Percentiles rank a stretch among this genome's conserved stretches.
Conservation (phyloP, 2,888 invertebrate genomes). For the Acholoe squamosa region DNA sequence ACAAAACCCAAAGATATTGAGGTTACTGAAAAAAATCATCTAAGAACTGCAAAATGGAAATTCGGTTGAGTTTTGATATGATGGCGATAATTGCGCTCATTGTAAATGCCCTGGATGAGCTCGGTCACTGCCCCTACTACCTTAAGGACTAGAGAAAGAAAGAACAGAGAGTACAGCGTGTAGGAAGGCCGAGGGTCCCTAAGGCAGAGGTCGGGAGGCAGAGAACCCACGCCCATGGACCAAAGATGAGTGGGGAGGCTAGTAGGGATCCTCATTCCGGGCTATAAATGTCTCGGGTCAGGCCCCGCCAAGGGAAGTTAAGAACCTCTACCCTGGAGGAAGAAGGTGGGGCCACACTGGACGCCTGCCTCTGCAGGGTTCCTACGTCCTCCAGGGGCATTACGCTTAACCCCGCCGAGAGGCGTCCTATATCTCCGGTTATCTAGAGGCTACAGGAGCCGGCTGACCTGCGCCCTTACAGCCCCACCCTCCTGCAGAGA, state of each 20-base stretch:
- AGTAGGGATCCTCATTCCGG: conserved; percentile 33
- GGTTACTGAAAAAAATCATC: no score
- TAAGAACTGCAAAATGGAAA: no score
- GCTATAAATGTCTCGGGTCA: conserved; percentile 45
- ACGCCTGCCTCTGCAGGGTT: background rate
- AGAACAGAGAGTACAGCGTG: background rate
- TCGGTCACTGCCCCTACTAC: no score
- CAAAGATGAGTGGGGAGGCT: conserved; percentile 44
- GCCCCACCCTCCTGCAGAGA: background rate
- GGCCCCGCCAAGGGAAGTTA: conserved; percentile 1
- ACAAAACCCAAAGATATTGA: no score
- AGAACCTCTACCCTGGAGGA: conserved; percentile 49
- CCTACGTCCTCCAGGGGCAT: conserved; percentile 50
- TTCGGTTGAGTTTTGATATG: no score
- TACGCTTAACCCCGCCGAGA: conserved; percentile 53
- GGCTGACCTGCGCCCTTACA: background rate
- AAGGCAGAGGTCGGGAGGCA: background rate
- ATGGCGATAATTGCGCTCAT: no score
- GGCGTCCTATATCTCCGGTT: conserved; percentile 58
- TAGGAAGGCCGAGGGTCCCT: background rate
- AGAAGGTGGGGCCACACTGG: conserved; percentile 50
- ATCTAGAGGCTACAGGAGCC: conserved; percentile 59
- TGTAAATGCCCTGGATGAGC: no score
- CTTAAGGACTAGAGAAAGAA: background rate
- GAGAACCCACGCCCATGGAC: background rate